These are phyloP conservation scores for Parotia lawesii DNA, from an alignment of 2,113 vertebrate genomes.

Conservation along the genomic window DNA sequence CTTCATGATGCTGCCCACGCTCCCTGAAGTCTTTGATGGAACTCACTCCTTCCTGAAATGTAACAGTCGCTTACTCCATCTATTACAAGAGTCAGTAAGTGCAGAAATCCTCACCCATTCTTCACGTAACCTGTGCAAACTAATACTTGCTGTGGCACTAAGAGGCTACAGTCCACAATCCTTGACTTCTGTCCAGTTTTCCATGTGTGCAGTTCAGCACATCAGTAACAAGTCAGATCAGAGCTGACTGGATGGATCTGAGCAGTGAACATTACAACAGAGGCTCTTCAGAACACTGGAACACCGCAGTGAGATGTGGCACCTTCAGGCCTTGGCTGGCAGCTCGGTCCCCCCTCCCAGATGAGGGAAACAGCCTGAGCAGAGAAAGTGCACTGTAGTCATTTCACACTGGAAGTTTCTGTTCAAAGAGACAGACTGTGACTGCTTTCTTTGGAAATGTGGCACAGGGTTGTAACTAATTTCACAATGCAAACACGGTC, in stretches of 20 bases:
- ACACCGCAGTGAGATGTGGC: background rate
- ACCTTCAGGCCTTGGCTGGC: background rate
- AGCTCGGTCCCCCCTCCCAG: background rate
- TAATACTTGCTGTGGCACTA: background rate
- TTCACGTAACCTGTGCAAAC: slow-evolving; percentile 45
- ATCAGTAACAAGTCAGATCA: background rate
- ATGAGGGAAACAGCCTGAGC: slow-evolving; percentile 60
- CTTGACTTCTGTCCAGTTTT: background rate
- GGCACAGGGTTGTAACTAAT: slow-evolving; percentile 33
- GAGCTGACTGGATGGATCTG: background rate
- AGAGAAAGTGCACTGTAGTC: slow-evolving; percentile 29
- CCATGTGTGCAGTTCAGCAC: background rate
- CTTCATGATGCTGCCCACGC: background rate
- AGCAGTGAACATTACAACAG: background rate
- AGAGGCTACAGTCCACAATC: background rate
- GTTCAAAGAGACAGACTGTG: background rate
- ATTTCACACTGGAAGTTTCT: slow-evolving; percentile 26
- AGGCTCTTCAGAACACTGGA: background rate
- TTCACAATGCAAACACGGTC: slow-evolving; percentile 34
- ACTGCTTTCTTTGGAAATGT: slow-evolving; percentile 64
- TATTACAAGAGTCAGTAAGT: slow-evolving; percentile 38
- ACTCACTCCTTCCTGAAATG: slow-evolving; percentile 13
- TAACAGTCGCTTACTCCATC: slow-evolving; percentile 46
- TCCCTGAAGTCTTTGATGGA: slow-evolving; percentile 21
- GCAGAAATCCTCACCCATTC: slow-evolving; percentile 41